Evolutionary conservation across 2,797 vertebrate genomes (phyloP).

Genomic region (Hemitrygon akajei): DNA sequence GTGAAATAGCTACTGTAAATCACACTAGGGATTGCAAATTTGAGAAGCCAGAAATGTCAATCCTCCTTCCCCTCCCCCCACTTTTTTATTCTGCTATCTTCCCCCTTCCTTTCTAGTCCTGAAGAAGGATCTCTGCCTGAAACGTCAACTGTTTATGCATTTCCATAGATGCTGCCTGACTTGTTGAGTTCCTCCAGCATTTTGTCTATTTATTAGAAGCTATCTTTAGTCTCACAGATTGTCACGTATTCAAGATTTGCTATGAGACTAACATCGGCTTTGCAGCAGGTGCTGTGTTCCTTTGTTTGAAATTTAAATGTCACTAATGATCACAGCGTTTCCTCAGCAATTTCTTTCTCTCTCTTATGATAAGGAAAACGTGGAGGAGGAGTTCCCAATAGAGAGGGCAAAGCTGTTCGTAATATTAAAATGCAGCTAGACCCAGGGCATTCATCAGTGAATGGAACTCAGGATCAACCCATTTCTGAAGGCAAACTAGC

Average conservation of each 20-base stretch:
- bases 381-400: neutral
- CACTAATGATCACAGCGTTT: neutral
- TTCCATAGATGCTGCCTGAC: too few species aligned
- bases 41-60: too few species aligned
- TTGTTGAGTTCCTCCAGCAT: too few species aligned
- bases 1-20: too few species aligned
- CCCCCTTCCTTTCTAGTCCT: too few species aligned
- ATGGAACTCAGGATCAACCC: neutral
- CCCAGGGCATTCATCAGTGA: neutral
- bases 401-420: neutral
- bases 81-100: too few species aligned
- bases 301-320: neutral
- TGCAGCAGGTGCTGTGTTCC: neutral
- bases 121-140: too few species aligned
- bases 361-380: neutral
- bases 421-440: neutral
- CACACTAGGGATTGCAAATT: too few species aligned
- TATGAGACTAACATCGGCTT: neutral
- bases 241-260: neutral
- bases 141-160: too few species aligned
- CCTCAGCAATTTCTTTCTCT: neutral
- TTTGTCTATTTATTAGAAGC: neutral
- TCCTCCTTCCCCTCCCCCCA: too few species aligned
- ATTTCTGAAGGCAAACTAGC: neutral
- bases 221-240: neutral